Evolutionary conservation across 2,113 vertebrate species (phyloP).

Genomic region (Cyanoderma ruficeps): DNA sequence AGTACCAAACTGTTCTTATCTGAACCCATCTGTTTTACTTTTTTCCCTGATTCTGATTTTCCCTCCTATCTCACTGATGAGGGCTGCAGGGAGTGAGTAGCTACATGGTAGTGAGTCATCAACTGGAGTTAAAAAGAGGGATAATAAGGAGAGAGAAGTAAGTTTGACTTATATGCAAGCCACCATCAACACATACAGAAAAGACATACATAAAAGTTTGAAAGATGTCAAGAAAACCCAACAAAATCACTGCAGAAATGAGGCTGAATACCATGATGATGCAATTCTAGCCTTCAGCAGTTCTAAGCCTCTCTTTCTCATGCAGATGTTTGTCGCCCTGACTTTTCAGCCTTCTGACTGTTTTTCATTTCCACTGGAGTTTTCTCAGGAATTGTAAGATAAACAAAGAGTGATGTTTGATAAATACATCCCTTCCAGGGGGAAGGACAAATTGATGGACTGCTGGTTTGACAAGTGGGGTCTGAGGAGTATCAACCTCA

Average conservation of each 20-base stretch:
- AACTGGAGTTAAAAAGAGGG: neutral
- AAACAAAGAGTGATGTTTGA: too few species aligned
- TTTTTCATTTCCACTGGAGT: too few species aligned
- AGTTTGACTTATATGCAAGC: neutral
- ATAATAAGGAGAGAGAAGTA: neutral
- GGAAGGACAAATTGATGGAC: too few species aligned
- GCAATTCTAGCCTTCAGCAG: neutral
- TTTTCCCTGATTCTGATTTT: neutral
- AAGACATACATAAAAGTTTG: neutral
- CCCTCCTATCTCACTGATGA: neutral
- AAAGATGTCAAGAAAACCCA: neutral
- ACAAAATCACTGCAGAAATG: neutral
- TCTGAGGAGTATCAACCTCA: too few species aligned
- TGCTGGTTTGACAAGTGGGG: too few species aligned
- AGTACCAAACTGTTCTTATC: neutral
- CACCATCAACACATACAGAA: neutral
- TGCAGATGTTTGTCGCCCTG: neutral
- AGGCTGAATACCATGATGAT: neutral
- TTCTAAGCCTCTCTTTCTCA: neutral
- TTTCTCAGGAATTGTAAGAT: too few species aligned
- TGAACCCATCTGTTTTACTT: neutral
- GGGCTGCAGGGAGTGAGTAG: neutral
- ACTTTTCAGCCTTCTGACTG: too few species aligned
- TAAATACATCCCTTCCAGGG: too few species aligned
- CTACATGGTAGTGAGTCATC: neutral